A percentile compares a stretch with the other conserved stretches of the same genome.
Evolutionary conservation across 2,888 invertebrate species (phyloP).

Genomic region (Cheilosia soror): DNA sequence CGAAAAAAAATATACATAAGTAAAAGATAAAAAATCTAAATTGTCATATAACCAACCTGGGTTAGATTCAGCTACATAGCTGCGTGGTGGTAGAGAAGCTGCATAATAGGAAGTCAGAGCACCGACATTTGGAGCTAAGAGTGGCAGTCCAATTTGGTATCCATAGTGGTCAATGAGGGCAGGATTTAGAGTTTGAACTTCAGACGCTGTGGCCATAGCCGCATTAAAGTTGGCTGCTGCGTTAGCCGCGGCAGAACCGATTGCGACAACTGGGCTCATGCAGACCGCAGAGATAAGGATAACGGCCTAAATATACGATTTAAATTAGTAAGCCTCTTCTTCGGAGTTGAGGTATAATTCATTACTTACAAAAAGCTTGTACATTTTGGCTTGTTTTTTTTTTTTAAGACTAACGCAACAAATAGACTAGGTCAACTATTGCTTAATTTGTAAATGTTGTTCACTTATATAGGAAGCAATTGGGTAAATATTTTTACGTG

Average conservation of each 20-base stretch:
- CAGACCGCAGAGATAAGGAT: slow-evolving; percentile 59
- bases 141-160: slow-evolving; percentile 79
- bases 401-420: slow-evolving; percentile 32
- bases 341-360: neutral
- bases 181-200: slow-evolving; percentile 78
- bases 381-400: slow-evolving; percentile 49
- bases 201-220: slow-evolving; percentile 80
- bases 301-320: slow-evolving; percentile 25
- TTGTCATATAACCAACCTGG: slow-evolving; percentile 79
- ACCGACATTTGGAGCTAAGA: slow-evolving; percentile 78
- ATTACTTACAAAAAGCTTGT: slow-evolving; percentile 61
- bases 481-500: slow-evolving; percentile 61
- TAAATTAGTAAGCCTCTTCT: slow-evolving; percentile 8
- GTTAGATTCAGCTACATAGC: slow-evolving; percentile 81
- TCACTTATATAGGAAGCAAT: slow-evolving; percentile 60
- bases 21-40: neutral
- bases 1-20: slow-evolving; percentile 6
- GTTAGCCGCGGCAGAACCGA: neutral
- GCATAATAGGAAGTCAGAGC: slow-evolving; percentile 79
- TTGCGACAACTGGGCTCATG: slow-evolving; percentile 23
- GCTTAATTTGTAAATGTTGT: slow-evolving; percentile 20
- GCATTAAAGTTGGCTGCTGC: slow-evolving; percentile 79
- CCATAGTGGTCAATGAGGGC: slow-evolving; percentile 78
- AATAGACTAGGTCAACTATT: slow-evolving; percentile 54
- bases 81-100: slow-evolving; percentile 81